A percentile compares a stretch with the other conserved stretches of the same genome.
These are phyloP conservation scores for Hylaea fasciaria DNA, from an alignment of 2,888 invertebrate species.

Conservation along the genomic window DNA sequence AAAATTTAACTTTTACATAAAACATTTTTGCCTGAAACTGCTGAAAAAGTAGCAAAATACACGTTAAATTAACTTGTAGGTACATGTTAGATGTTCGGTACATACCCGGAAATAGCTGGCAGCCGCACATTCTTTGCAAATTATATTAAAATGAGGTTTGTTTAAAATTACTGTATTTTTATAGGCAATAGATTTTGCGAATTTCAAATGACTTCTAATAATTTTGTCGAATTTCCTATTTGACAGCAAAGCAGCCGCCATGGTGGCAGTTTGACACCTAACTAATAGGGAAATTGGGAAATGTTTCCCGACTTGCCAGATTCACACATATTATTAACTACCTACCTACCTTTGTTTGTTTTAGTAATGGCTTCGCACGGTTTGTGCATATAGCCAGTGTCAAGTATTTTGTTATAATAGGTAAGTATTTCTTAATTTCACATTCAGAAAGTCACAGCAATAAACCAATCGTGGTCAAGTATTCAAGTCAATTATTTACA, in stretches of 20 bases:
- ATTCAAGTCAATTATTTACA: no score
- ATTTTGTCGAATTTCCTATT: constrained; percentile 71
- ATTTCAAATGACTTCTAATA: constrained; percentile 68
- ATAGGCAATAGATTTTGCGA: constrained; percentile 56
- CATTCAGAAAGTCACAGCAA: no score
- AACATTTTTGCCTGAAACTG: constrained; percentile 6
- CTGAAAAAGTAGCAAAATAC: constrained; percentile 19
- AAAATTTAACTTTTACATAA: constrained; percentile 17
- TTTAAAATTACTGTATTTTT: constrained; percentile 59
- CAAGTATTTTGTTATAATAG: no score
- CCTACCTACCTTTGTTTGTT: no score
- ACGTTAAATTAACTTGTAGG: not conserved
- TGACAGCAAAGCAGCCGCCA: constrained; percentile 77
- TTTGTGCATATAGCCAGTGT: no score
- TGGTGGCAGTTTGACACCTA: constrained; percentile 55
- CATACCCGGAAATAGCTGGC: constrained; percentile 71
- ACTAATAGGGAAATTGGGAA: no score
- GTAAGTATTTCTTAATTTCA: no score
- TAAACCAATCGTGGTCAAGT: no score
- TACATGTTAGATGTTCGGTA: constrained; percentile 15
- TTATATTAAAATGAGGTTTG: constrained; percentile 64
- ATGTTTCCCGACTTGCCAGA: no score
- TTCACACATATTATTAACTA: no score
- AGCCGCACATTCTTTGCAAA: constrained; percentile 68
- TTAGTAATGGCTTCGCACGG: no score